A percentile compares a stretch with the other conserved stretches of the same genome.
Evolutionary conservation across 2,888 invertebrate genomes (phyloP).

Genomic region (Synergus gifuensis): DNA sequence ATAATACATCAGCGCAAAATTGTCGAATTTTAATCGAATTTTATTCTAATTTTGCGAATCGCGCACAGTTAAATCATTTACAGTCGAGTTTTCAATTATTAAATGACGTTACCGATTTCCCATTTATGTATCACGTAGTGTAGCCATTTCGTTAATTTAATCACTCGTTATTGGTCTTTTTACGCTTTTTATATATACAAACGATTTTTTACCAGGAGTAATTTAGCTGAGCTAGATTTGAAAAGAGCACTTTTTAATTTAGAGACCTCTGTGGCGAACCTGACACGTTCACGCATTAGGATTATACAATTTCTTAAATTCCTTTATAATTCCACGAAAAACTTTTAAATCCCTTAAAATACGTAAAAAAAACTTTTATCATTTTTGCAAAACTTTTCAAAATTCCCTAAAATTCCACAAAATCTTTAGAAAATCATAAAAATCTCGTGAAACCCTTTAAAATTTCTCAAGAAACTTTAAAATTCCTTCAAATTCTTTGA

Average conservation of each 20-base stretch:
- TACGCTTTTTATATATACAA: not conserved
- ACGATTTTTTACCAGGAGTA: constrained; percentile 24
- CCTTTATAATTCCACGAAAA: too few relatives aligned
- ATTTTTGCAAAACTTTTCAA: too few relatives aligned
- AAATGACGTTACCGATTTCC: not conserved
- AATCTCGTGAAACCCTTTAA: too few relatives aligned
- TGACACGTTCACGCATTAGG: constrained; percentile 30
- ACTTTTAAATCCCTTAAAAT: too few relatives aligned
- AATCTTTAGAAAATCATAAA: too few relatives aligned
- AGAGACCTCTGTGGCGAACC: constrained; percentile 27
- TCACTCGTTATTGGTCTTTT: not conserved
- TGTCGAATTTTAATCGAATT: constrained; percentile 5
- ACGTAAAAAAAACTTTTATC: too few relatives aligned
- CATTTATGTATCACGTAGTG: not conserved
- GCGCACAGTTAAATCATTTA: constrained; percentile 2
- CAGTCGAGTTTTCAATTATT: not conserved
- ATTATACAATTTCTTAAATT: too few relatives aligned
- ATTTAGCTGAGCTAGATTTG: constrained; percentile 24
- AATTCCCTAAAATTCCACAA: too few relatives aligned
- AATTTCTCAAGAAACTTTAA: too few relatives aligned
- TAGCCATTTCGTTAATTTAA: not conserved
- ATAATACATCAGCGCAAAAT: not conserved
- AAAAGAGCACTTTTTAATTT: constrained; percentile 35
- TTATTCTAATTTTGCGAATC: not conserved
- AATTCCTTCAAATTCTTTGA: too few relatives aligned